Evolutionary conservation across 2,113 vertebrate species (phyloP).

Genomic region (Pelobates fuscus): DNA sequence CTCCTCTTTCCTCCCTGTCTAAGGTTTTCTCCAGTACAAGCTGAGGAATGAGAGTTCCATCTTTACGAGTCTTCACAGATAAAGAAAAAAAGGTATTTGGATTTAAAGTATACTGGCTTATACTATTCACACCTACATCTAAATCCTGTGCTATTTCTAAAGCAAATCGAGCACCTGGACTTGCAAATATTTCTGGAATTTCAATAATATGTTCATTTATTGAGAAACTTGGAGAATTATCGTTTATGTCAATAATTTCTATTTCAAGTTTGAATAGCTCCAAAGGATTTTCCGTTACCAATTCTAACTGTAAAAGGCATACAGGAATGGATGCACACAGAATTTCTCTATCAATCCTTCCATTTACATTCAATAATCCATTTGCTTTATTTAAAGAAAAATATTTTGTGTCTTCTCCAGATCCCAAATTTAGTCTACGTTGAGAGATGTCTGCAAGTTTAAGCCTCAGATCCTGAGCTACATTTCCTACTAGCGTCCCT

Average conservation of each 20-base stretch:
- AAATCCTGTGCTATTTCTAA: no score
- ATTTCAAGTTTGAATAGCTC: slow-evolving; percentile 77
- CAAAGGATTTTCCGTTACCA: slow-evolving; percentile 73
- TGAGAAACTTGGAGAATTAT: slow-evolving; percentile 71
- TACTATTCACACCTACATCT: slow-evolving; percentile 64
- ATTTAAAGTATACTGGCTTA: slow-evolving; percentile 69
- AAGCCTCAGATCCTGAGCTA: slow-evolving; percentile 76
- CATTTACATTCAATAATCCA: slow-evolving; percentile 69
- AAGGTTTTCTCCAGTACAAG: no score
- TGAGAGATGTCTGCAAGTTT: slow-evolving; percentile 68
- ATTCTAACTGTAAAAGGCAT: slow-evolving; percentile 72
- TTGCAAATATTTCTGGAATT: not conserved
- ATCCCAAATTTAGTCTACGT: slow-evolving; percentile 70
- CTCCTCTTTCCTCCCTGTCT: no score
- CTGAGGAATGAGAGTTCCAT: no score
- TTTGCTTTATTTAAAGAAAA: slow-evolving; percentile 69
- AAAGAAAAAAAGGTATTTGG: slow-evolving; percentile 69
- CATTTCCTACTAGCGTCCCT: slow-evolving; percentile 75
- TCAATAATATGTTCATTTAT: not conserved
- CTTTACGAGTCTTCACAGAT: slow-evolving; percentile 50
- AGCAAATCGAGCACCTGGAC: not conserved
- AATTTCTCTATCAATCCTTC: slow-evolving; percentile 73
- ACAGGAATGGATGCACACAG: slow-evolving; percentile 69
- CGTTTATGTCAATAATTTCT: slow-evolving; percentile 78
- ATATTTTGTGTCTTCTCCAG: slow-evolving; percentile 69